Conservation (phyloP, 2,113 vertebrate genomes). For the Plecturocebus donacophilus region DNA sequence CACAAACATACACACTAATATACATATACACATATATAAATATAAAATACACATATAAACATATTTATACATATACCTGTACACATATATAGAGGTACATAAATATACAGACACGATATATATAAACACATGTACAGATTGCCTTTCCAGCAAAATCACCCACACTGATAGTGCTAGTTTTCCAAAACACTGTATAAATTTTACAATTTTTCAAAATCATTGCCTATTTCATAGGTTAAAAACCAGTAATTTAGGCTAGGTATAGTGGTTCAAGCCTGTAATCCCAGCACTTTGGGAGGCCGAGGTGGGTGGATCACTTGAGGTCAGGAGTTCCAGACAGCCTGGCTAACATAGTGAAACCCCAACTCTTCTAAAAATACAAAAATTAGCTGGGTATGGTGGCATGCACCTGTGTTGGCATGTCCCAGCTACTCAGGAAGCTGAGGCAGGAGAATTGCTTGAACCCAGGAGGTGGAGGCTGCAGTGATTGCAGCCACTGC, state of each 20-base stretch:
- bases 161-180: not conserved
- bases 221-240: not conserved
- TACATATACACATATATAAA: not conserved
- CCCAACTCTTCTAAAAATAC: too few relatives aligned
- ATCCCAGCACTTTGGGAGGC: too few relatives aligned
- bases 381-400: too few relatives aligned
- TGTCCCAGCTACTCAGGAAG: too few relatives aligned
- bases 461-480: too few relatives aligned
- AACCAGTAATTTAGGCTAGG: not conserved
- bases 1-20: not conserved
- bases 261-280: not conserved
- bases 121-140: not conserved
- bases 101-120: not conserved
- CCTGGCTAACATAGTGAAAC: too few relatives aligned
- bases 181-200: not conserved
- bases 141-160: not conserved
- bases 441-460: too few relatives aligned
- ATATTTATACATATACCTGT: not conserved
- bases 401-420: too few relatives aligned
- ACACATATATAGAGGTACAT: not conserved
- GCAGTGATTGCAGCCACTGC: too few relatives aligned
- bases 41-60: not conserved
- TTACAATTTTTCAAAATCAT: not conserved
- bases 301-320: too few relatives aligned
- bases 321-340: too few relatives aligned